Percentiles rank a stretch among this genome's conserved stretches.
phyloP scores from a whole-genome alignment of 2,888 invertebrate genomes.

The Eristalis pertinax region DNA sequence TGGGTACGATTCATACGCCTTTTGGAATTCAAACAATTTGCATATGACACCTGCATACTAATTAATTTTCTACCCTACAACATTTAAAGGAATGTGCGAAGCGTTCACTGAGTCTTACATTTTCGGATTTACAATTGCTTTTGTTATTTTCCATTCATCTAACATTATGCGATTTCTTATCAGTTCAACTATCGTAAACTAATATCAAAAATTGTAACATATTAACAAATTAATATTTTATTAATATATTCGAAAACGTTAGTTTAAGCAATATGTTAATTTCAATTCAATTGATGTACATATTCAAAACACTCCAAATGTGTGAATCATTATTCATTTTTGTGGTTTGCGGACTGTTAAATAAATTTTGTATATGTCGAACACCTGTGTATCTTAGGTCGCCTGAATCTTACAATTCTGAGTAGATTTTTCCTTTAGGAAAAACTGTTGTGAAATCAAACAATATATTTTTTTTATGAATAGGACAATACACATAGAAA shows the following conservation, averaged over 20 bases:
- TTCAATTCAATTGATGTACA: neutral
- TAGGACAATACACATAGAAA: conserved; percentile 29
- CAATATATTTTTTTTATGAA: conserved; percentile 47
- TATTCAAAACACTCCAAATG: neutral
- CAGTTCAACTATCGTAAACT: neutral
- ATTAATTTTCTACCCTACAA: conserved; percentile 52
- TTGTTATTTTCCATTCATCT: conserved; percentile 1
- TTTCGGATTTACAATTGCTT: conserved; percentile 17
- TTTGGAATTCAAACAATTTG: conserved; percentile 70
- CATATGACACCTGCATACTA: conserved; percentile 68
- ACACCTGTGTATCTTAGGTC: conserved; percentile 45
- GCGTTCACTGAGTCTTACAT: conserved; percentile 35
- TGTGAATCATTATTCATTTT: too few species aligned
- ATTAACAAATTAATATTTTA: too few species aligned
- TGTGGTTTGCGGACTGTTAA: neutral
- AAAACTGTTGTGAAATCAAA: conserved; percentile 41
- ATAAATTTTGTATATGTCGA: conserved; percentile 23
- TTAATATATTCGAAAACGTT: too few species aligned
- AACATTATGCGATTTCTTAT: conserved; percentile 10
- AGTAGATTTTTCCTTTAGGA: conserved; percentile 20
- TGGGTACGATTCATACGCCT: conserved; percentile 62
- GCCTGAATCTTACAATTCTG: neutral
- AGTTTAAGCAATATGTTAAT: neutral
- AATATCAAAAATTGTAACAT: neutral
- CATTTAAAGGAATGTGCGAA: conserved; percentile 57